Base-by-base conservation (phyloP, 2,888 invertebrate genomes). In the Troides aeacus region DNA sequence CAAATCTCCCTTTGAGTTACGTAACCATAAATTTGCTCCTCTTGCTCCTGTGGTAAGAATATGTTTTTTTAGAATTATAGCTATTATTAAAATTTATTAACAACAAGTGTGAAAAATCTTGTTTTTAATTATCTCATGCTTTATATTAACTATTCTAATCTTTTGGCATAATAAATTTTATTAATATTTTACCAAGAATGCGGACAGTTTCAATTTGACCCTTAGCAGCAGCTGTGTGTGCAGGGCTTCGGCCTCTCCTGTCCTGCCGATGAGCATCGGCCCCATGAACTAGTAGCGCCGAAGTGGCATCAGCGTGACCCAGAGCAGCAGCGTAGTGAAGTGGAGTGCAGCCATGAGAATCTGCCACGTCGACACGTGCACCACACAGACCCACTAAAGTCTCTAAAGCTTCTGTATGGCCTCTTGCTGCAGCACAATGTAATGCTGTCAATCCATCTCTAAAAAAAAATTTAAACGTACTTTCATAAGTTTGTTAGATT, bases 351-450 rank as follows among this genome's bases (percentile, higher is more conserved):
- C 98, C 99, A 84, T 99, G 99, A 63, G 96, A 96, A 87, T 99
- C 99, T 24, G 96, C 95, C 18, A 97, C 95, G 86, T 99, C 98
- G 0, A 98, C 96, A 36, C 96, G 95, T 2, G 98, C 97, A 0
- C 97, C 97, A 82, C 98, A 98, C 8, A 98, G 90, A 17, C 97
- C 96, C 1, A 98, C 94, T 69, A 99, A 87, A 0, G 97, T 96
- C 80, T 98, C 98, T 66, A 98, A 94, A 78, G 98, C 98, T 80
- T 97, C 97, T 0, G 96, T 96, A 84, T 99, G 99, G 0, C 99
- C 99, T 68, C 99, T 94, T 1, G 98, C 99, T 0, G 99, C 98
- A 0, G 99, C 99, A 86, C 99, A 99, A 83, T 99, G 99, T 39
- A 99, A 89, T 0, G 99, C 99, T 66, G 98, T 98, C 7, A 99